A percentile compares a stretch with the other conserved stretches of the same genome.
Evolutionary conservation across 2,888 invertebrate genomes (phyloP).

Genomic region (Cerastoderma edule): DNA sequence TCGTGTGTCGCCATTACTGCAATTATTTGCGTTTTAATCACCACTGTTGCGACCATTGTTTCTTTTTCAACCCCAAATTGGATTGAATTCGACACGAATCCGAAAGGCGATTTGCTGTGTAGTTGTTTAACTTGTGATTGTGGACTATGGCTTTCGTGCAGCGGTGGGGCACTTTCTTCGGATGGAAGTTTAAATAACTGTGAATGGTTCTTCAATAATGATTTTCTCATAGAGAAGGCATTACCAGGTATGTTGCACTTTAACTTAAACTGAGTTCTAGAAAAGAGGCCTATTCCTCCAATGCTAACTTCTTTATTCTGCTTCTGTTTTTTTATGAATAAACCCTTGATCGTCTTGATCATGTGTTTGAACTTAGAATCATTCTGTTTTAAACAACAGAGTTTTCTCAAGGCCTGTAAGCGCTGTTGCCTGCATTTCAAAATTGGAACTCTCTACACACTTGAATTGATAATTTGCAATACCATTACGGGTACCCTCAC

Average conservation of each 20-base stretch:
- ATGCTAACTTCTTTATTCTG: too few relatives aligned
- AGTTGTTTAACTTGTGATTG: conserved; percentile 69
- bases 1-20: conserved; percentile 74
- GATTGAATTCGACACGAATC: conserved; percentile 66
- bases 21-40: conserved; percentile 77
- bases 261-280: too few relatives aligned
- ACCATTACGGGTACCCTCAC: too few relatives aligned
- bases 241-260: conserved; percentile 76
- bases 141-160: conserved; percentile 76
- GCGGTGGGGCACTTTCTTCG: conserved; percentile 47
- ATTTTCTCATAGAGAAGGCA: conserved; percentile 70
- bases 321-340: too few relatives aligned
- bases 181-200: conserved; percentile 74
- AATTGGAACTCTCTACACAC: too few relatives aligned
- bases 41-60: conserved; percentile 78
- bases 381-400: too few relatives aligned
- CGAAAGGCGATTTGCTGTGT: conserved; percentile 54
- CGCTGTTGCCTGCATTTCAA: too few relatives aligned
- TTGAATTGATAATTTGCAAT: too few relatives aligned
- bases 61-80: conserved; percentile 79
- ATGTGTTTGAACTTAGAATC: too few relatives aligned
- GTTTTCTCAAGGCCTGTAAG: too few relatives aligned
- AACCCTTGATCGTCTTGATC: too few relatives aligned
- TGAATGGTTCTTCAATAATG: conserved; percentile 74
- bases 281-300: too few relatives aligned